Evolutionary conservation across 1,140 invertebrate species (phyloP), one percentile per base, ranked within the genome.

Genomic region (Paramacrobiotus metropolitanus): DNA sequence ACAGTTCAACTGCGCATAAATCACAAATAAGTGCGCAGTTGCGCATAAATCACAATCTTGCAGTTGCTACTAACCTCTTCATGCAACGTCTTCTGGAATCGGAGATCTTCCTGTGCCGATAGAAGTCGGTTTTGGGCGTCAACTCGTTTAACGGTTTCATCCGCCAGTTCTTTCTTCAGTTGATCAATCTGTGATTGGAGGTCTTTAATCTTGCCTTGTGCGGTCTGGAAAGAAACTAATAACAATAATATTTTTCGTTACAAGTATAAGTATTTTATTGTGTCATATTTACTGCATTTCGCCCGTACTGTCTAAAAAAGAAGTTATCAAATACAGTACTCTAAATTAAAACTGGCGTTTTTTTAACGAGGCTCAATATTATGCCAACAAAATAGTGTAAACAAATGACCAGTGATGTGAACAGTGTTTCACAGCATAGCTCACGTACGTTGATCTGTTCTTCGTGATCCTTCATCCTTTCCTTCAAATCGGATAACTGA

Each of bases 111-210:
- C 64, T 83, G 83, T 55, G 92, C 73, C 66, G 83, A 88, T 69
- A 91, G 86, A 63, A 94, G 80, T 59, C 84, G 81, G 70, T 96
- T 97, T 74, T 97, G 87, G 62, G 93, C 77, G 72, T 95, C 89
- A 61, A 94, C 85, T 63, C 90, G 80, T 59, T 83, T 81, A 61
- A 96, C 71, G 30, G 86, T 90, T 75, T 97, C 93, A 61, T 87
- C 84, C 68, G 96, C 92, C 18, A 95, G 72, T 66, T 85, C 81
- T 70, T 86, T 86, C 60, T 84, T 81, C 0, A 83, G 76, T 45
- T 85, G 82, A 0, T 83, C 83, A 61, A 91, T 74, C 63, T 85
- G 78, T 60, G 81, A 81, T 59, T 81, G 79, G 55, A 91, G 71
- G 34, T 82, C 81, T 40, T 83, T 81, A 48, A 82, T 68, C 44